Evolutionary conservation across 2,888 invertebrate species (phyloP), one percentile per base, ranked within the genome.

Genomic region (Drosophila paranaensis): DNA sequence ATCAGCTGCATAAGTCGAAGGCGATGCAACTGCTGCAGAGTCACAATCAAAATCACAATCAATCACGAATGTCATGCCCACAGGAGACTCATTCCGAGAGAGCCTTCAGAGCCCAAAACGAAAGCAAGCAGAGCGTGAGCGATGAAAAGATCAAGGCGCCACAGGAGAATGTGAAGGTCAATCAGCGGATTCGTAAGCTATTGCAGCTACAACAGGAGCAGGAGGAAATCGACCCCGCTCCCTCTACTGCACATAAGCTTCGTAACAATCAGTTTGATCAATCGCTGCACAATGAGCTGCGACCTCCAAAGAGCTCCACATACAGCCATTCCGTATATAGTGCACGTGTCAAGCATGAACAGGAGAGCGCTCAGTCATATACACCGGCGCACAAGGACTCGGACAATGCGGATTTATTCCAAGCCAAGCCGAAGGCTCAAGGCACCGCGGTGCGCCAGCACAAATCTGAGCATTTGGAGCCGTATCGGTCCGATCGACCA

Each of bases 151-250:
- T 14, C 13, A 55, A 43, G 2, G 16, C n/a, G 33, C 48, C 43
- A 0, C 9, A 16, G 14, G 35, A 69, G n/a, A 61, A n/a, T 16
- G 8, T 11, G 0, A 57, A 54, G 14, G 10, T 50, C 13, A 37
- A 50, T 3, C n/a, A 55, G 9, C 62, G 58, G 0, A 63, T 71
- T 11, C 4, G 27, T 2, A 45, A 65, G 2, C 39, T 68, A 2
- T 54, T 71, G 65, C 42, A 73, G 37, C n/a, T 48, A 3, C 65
- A 73, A 6, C 56, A 43, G 16, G n/a, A 53, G 27, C 25, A 40
- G n/a, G 65, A 65, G 1, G 10, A 65, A 0, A 2, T 6, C 20
- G 51, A 58, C 4, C 30, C 56, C 0, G 13, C 6, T 0, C 9
- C 56, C 5, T 25, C 25, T 1, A 33, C 27, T 3, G 20, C 30